Base-by-base conservation (phyloP, 2,797 vertebrate genomes). In the Pseudochaenichthys georgianus region DNA sequence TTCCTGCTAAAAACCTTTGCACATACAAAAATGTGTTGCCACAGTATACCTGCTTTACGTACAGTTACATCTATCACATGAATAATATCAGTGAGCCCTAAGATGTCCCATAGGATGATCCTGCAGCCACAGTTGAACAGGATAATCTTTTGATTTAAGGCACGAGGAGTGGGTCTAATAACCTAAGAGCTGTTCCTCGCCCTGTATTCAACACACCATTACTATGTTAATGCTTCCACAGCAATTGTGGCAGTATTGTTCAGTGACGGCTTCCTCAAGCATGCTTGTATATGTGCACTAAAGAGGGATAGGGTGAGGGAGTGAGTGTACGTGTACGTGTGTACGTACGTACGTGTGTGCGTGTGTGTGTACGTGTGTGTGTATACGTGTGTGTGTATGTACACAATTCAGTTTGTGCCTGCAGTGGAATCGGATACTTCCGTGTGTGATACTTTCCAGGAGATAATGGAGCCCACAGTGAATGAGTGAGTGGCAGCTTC, bases 201-300 rank as follows among this genome's bases (percentile, higher is more conserved):
- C 83, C 76, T 54, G 73, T 73, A 76, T 80, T 86, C 74, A 89
- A 83, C 63, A 84, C 81, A 87, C 84, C 74, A 91, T 92, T 93
- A 85, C 83, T 83, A 90, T 92, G 91, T 85, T 90, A 88, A 91
- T 93, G 91, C 88, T 91, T 89, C 92, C 86, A 80, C 87, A 87
- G 87, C 88, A 88, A 70, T 90, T 81, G 71, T 80, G 41, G 73
- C 7, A 0, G 77, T 31, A 88, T 90, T 90, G 88, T 88, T 86
- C 80, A 67, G 64, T 28, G 62, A 74, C 60, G 61, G 69, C 79
- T 85, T 89, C 55, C 80, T 67, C 61, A 54, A 71, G 73, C 57
- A 12, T 73, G 73, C 71, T 46, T 63, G 45, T 62, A 38, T 75
- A 60, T 83, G 77, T 80, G 65, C 70, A 82, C 87, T 71, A 64